Base-by-base conservation (phyloP, 2,797 vertebrate species). In the Anas bahamensis region DNA sequence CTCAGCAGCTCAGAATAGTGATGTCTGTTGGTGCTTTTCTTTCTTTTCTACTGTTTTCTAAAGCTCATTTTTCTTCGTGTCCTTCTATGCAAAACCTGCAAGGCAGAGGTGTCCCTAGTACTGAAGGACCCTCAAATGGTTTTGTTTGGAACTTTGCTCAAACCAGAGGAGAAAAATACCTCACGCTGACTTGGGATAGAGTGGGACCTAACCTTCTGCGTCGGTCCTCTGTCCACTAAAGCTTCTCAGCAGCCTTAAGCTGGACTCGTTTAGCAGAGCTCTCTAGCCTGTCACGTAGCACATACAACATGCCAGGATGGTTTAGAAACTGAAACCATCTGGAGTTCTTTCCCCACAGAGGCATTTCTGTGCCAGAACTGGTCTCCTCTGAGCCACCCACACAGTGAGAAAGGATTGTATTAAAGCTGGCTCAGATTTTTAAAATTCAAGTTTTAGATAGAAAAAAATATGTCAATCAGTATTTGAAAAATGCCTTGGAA, bases 271-370 rank as follows among this genome's bases (percentile, higher is more conserved):
- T 63, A 73, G 39, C 37, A 92, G 46, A 83, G 29, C 77, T 81
- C 56, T 46, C 48, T 60, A 57, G 68, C 66, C 77, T 60, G 77
- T 77, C 66, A n/a, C 46, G 8, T 2, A 91, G 60, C 71, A 42
- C 29, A 52, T 28, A 19, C 10, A 46, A 12, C 8, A 4, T 59
- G 37, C 61, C 70, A 81, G 66, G 29, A 23, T 41, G 63, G 63
- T 81, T 96, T 83, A 91, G 82, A 91, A 93, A 92, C 89, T 86
- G 63, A 72, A 92, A 87, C 92, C 95, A 93, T 94, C 94, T 96
- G 95, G 84, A 96, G 60, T 37, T 83, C 83, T 89, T 80, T 48
- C 44, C 66, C 70, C 70, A 8, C 81, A 85, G 70, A 79, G 73
- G 68, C 79, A 70, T 75, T 46, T 81, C 55, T 18, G n/a, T 11